Percentiles rank a stretch among this genome's conserved stretches.
Evolutionary conservation across 2,888 invertebrate species (phyloP).

Genomic region (Acrocyrtus sp.): DNA sequence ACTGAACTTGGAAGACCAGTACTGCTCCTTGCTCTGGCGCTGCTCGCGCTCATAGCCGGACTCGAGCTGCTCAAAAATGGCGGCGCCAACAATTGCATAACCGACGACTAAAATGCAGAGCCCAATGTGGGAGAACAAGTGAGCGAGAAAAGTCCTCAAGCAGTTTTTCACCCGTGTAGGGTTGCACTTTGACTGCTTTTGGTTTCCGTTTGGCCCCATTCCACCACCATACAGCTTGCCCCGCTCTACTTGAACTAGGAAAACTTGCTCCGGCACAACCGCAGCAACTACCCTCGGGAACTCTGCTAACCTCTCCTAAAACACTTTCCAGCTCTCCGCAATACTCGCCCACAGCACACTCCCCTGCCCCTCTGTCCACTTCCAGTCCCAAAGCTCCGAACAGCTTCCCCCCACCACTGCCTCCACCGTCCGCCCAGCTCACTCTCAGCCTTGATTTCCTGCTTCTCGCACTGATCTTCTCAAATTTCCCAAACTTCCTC

Average conservation of each 20-base stretch:
- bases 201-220: constrained; percentile 51
- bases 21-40: constrained; percentile 68
- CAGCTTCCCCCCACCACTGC: background rate
- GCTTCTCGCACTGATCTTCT: background rate
- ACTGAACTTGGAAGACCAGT: constrained; percentile 57
- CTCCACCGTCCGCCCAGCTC: background rate
- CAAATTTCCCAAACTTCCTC: background rate
- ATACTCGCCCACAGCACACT: no score
- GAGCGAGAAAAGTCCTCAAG: constrained; percentile 68
- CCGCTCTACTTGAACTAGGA: background rate
- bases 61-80: constrained; percentile 80
- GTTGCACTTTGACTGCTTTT: constrained; percentile 45
- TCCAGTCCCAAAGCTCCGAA: background rate
- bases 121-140: constrained; percentile 77
- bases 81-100: constrained; percentile 79
- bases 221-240: constrained; percentile 19
- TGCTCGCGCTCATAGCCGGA: constrained; percentile 76
- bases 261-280: background rate
- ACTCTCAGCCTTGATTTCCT: no score
- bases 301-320: background rate
- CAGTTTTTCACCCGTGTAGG: constrained; percentile 63
- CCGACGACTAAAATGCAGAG: constrained; percentile 78
- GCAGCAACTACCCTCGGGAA: background rate
- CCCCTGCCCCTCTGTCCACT: background rate
- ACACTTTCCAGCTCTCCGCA: background rate